These are phyloP conservation scores for Atlantisia rogersi DNA, from an alignment of 2,113 vertebrate genomes.

Conservation along the genomic window DNA sequence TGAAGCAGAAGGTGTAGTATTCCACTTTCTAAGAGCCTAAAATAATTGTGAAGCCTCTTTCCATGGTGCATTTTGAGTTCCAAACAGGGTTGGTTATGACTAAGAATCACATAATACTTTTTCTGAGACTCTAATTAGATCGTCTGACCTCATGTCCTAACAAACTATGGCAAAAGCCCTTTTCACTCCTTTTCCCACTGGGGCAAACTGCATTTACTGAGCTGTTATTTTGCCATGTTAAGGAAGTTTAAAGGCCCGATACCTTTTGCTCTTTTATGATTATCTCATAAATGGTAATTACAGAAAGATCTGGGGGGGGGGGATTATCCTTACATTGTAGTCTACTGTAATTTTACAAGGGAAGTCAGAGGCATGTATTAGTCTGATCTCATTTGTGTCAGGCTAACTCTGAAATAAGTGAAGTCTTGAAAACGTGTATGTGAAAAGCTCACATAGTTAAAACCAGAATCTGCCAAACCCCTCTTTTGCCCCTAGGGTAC, in stretches of 20 bases:
- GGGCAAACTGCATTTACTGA: not conserved
- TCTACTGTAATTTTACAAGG: not conserved
- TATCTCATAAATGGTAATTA: not conserved
- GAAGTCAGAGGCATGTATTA: not conserved
- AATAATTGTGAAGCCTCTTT: not conserved
- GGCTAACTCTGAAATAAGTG: not conserved
- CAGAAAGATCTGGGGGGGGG: not conserved
- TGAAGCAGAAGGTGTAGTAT: not conserved
- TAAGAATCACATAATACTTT: not conserved
- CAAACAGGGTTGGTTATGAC: not conserved
- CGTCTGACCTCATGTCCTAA: not conserved
- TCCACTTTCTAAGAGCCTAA: not conserved
- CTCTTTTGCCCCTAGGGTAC: not conserved
- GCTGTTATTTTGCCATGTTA: not conserved
- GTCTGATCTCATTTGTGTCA: not conserved
- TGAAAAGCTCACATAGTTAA: not conserved
- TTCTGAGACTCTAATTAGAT: not conserved
- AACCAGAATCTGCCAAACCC: conserved; percentile 4
- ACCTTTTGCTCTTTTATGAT: not conserved
- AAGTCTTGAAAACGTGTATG: not conserved
- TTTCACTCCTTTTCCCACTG: not conserved
- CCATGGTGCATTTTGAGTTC: not conserved
- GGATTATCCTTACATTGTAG: not conserved
- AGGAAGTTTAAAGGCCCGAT: not conserved
- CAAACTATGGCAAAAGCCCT: not conserved